phyloP scores from a whole-genome alignment of 2,113 vertebrate genomes.

The Polypterus senegalus region DNA sequence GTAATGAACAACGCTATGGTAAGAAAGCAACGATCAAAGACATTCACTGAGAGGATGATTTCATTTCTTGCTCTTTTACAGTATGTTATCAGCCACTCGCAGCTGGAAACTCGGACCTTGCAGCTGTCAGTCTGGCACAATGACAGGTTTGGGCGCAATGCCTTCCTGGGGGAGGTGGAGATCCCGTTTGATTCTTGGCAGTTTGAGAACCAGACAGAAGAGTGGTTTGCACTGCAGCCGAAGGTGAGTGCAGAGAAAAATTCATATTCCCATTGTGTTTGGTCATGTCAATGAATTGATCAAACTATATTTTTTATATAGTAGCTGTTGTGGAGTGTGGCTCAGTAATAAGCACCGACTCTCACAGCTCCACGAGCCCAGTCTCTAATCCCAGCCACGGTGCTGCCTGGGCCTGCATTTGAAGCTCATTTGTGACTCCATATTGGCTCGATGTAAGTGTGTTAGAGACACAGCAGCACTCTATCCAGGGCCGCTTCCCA shows the following conservation, averaged over 20 bases:
- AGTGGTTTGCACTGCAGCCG: slow-evolving; percentile 80
- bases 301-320: too few relatives aligned
- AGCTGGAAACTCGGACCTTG: slow-evolving; percentile 83
- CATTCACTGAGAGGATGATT: slow-evolving; percentile 16
- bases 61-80: slow-evolving; percentile 31
- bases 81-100: slow-evolving; percentile 92
- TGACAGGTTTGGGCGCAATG: slow-evolving; percentile 86
- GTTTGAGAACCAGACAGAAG: slow-evolving; percentile 74
- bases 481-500: too few relatives aligned
- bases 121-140: slow-evolving; percentile 94
- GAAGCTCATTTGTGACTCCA: too few relatives aligned
- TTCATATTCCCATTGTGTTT: too few relatives aligned
- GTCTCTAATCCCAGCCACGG: too few relatives aligned
- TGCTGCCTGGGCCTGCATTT: too few relatives aligned
- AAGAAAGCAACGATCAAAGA: slow-evolving; percentile 17
- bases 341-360: too few relatives aligned
- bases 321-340: too few relatives aligned
- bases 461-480: too few relatives aligned
- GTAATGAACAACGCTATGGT: slow-evolving; percentile 11
- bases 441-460: too few relatives aligned
- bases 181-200: slow-evolving; percentile 89
- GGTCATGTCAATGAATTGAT: too few relatives aligned
- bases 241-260: slow-evolving; percentile 51
- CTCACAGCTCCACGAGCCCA: too few relatives aligned
- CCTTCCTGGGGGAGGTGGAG: slow-evolving; percentile 90